Evolutionary conservation across 1,140 invertebrate genomes (phyloP), one percentile per base, ranked within the genome.

Genomic region (Carcinoscorpius rotundicauda): DNA sequence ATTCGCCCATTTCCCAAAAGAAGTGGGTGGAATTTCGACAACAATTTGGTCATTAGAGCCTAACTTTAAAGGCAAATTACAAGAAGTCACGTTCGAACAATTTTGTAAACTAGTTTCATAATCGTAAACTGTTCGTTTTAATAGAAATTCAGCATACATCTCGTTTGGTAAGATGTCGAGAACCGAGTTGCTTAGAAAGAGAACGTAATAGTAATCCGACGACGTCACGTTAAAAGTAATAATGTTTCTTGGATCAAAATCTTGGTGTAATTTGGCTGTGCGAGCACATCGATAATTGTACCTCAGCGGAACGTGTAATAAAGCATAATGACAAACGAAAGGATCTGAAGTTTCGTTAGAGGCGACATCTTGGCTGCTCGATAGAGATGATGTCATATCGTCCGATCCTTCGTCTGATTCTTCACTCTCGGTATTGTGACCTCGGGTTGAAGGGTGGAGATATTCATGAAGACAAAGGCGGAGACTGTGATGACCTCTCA

Each of bases 121-220:
- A 5, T 62, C 49, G 48, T 57, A 68, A 3, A 62, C 61, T 11
- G 64, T 63, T 11, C 67, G 63, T 11, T 66, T 61, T 0, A 68
- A 50, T 3, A 4, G 29, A 11, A 68, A 64, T 6, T 61, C 5
- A 9, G 65, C 49, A 9, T 51, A 60, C 8, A 66, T 60, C 55
- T 65, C 67, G n/a, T 68, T 68, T 0, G 67, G 67, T 6, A 68
- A 10, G 9, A 68, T 65, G 49, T 68, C 64, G 49, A 68, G 49
- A 49, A 60, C 60, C 9, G 67, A 57, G 10, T 68, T 51, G 3
- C 60, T 58, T 8, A 60, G 52, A 49, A 68, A 65, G 5, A 68
- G 52, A 61, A 62, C 63, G 59, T 65, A 68, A 48, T 68, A 68
- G 29, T 63, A 52, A 10, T 63, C 67, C 0, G 60, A 62, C 10